Evolutionary conservation across 2,797 vertebrate species (phyloP).

Genomic region (Eidolon dupreanum): DNA sequence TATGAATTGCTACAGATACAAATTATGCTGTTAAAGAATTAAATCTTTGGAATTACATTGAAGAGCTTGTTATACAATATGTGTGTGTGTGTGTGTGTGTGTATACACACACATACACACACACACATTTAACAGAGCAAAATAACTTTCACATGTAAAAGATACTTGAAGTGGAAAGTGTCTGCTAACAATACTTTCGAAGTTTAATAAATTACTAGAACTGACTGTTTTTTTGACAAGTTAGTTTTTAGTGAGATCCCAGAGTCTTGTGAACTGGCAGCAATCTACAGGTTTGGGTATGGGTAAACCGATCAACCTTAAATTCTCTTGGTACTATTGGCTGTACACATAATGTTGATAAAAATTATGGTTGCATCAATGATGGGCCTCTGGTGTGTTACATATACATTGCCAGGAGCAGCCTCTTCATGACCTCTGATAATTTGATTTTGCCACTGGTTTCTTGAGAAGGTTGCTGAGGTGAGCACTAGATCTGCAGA

Average conservation of each 20-base stretch:
- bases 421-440: constrained; percentile 73
- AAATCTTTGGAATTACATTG: not conserved
- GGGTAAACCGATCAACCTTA: constrained; percentile 1
- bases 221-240: constrained; percentile 63
- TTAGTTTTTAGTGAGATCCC: constrained; percentile 67
- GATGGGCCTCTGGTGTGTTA: constrained; percentile 70
- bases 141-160: constrained; percentile 49
- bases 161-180: constrained; percentile 57
- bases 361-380: constrained; percentile 76
- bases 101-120: not conserved
- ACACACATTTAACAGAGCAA: not conserved
- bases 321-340: constrained; percentile 68
- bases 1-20: not conserved
- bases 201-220: constrained; percentile 67
- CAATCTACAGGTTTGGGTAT: not conserved
- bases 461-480: constrained; percentile 74
- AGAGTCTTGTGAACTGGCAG: constrained; percentile 60
- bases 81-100: too few species aligned
- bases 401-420: constrained; percentile 67
- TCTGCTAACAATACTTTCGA: constrained; percentile 69
- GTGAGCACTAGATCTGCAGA: constrained; percentile 73
- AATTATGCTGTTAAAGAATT: constrained; percentile 2
- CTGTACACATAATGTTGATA: constrained; percentile 74
- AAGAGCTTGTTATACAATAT: not conserved
- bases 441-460: constrained; percentile 73